Evolutionary conservation across 2,113 vertebrate species (phyloP), one percentile per base, ranked within the genome.

Genomic region (Cryptotis parvus): DNA sequence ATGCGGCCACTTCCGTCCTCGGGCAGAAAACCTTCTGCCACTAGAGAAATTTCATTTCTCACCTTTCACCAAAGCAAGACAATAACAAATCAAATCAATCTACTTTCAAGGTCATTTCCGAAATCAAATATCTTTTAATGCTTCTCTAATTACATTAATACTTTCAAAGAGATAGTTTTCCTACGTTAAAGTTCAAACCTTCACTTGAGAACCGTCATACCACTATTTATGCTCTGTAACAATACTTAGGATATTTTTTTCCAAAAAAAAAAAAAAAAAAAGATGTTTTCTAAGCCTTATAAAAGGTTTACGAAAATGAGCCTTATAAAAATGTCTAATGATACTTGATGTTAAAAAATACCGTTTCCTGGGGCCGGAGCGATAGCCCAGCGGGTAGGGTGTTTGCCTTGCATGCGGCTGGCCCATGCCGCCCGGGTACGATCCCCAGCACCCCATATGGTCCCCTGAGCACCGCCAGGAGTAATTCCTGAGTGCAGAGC

Each of bases 1-100:
- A 99, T 97, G 69, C 33, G 29, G 1, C 98, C 99, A 26, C 98
- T 98, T 91, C 98, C 98, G 72, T 99, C 99, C 39, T 98, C 97
- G 0, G 98, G 98, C 37, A 99, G 97, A 97, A 98, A 99, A 41
- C 97, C 97, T 12, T 98, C 98, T 0, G 94, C 96, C 9, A 98
- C 97, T 94, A 99, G 78, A 1, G 98, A 97, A 70, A 99, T 96
- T 94, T 99, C 98, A 75, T 94, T 98, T 82, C 97, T 94, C 70
- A 99, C 98, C 99, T 99, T 90, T 39, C 43, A 92, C 41, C 86
- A 88, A 92, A 84, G 66, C 45, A 93, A 37, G 92, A 82, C 2
- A 39, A 8, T 63, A 95, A 18, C 33, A 93, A 95, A 45, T 78
- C 39, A 96, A 83, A 22, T 9, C 6, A 81, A 39, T 69, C 9